phyloP scores from a whole-genome alignment of 2,797 vertebrate species.

The Enoplosus armatus region DNA sequence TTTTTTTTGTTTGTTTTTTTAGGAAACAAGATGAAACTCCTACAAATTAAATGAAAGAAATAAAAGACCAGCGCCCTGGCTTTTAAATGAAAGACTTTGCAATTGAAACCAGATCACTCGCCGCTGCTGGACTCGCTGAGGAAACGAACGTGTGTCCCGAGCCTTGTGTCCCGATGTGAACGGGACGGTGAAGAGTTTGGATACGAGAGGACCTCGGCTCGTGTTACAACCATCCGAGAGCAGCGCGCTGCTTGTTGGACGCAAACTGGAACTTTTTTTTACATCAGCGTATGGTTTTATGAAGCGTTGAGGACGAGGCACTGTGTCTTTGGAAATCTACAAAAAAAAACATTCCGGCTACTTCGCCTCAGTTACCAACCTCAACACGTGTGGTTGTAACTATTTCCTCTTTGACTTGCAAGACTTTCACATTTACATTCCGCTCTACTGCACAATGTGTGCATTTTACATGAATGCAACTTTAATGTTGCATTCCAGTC shows the following conservation, averaged over 20 bases:
- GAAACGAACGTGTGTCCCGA: conserved; percentile 21
- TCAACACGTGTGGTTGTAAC: conserved; percentile 22
- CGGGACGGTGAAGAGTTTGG: background rate
- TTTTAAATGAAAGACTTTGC: conserved; percentile 36
- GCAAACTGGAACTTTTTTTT: conserved; percentile 73
- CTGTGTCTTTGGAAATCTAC: conserved; percentile 23
- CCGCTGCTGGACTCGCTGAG: conserved; percentile 55
- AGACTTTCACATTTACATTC: background rate
- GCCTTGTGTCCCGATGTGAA: conserved; percentile 12
- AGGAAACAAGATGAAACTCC: conserved; percentile 89
- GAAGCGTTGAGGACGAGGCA: conserved; percentile 14
- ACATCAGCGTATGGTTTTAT: too few species aligned
- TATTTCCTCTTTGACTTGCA: conserved; percentile 14
- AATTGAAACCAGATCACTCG: conserved; percentile 32
- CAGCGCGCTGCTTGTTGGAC: conserved; percentile 48
- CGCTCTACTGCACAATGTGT: conserved; percentile 1
- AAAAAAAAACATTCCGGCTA: conserved; percentile 45
- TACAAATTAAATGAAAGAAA: conserved; percentile 86
- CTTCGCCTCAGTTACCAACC: conserved; percentile 34
- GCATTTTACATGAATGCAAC: conserved; percentile 31
- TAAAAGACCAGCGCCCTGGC: background rate
- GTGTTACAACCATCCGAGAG: background rate
- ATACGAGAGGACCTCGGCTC: conserved; percentile 8
- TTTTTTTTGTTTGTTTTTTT: conserved; percentile 41
- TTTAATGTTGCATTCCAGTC: conserved; percentile 37